Evolutionary conservation across 2,113 vertebrate species (phyloP).

Genomic region (Nipponia nippon): DNA sequence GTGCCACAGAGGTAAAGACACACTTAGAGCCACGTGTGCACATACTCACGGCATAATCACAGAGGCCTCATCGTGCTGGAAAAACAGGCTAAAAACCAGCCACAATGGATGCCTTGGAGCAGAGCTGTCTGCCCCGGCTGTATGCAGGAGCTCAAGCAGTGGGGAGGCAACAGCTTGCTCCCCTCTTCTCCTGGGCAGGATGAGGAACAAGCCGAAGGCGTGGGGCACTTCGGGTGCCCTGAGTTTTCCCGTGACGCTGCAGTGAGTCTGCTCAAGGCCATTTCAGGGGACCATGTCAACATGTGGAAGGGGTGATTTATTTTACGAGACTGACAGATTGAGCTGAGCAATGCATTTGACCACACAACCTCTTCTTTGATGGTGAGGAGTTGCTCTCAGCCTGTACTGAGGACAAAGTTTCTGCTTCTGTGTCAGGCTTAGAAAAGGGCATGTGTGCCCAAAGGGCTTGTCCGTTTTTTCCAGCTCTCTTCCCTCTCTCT

Average conservation of each 20-base stretch:
- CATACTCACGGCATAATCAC: background rate
- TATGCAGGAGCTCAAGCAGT: rapidly evolving
- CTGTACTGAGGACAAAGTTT: background rate
- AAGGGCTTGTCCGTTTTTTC: background rate
- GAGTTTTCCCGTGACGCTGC: background rate
- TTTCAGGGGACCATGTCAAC: background rate
- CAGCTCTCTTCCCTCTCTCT: background rate
- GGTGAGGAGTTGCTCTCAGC: background rate
- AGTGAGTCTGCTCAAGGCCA: background rate
- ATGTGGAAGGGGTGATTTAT: background rate
- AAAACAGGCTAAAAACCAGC: background rate
- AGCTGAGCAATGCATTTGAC: background rate
- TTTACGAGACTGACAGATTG: rapidly evolving
- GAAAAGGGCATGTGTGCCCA: background rate
- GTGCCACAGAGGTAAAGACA: background rate
- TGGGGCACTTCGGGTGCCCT: background rate
- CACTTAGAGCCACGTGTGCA: background rate
- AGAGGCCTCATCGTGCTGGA: background rate
- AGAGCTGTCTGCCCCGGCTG: rapidly evolving
- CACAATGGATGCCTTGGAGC: rapidly evolving
- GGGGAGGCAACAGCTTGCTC: background rate
- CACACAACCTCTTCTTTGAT: background rate
- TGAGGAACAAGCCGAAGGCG: rapidly evolving
- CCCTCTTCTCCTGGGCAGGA: background rate
- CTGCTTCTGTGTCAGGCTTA: background rate